Percentiles rank a stretch among this genome's conserved stretches.
Evolutionary conservation across 2,888 invertebrate genomes (phyloP).

Genomic region (Morpho deidamia): DNA sequence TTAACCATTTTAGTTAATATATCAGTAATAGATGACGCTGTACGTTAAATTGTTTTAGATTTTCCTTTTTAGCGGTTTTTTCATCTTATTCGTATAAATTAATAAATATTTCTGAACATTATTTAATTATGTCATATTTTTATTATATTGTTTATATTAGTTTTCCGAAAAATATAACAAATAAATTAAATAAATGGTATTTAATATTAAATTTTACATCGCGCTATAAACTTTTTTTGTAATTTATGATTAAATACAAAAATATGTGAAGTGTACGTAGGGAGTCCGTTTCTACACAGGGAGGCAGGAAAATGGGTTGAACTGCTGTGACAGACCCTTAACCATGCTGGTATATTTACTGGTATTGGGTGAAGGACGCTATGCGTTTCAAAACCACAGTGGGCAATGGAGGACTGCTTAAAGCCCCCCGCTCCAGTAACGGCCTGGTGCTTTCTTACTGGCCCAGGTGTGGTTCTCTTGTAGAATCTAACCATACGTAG

Average conservation of each 20-base stretch:
- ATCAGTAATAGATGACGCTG: neutral
- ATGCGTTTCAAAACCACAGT: neutral
- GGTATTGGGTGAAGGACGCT: neutral
- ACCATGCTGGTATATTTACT: constrained; percentile 4
- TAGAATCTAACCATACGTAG: no score
- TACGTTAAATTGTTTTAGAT: neutral
- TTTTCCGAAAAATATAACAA: neutral
- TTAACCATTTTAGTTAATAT: neutral
- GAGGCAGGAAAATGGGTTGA: constrained; percentile 40
- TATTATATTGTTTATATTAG: neutral
- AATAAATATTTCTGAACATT: neutral
- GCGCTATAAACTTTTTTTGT: constrained; percentile 31
- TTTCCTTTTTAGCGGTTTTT: neutral
- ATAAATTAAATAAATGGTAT: neutral
- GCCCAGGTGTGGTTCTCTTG: no score
- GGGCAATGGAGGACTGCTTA: no score
- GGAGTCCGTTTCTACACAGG: constrained; percentile 62
- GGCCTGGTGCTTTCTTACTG: no score
- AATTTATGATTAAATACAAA: neutral
- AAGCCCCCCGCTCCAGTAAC: no score
- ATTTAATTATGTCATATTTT: neutral
- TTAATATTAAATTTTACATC: constrained; percentile 27
- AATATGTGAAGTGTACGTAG: neutral
- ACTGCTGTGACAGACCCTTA: constrained; percentile 35
- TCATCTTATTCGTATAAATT: no score